Evolutionary conservation across 2,113 vertebrate genomes (phyloP).

Genomic region (Trematocara nigrifrons): DNA sequence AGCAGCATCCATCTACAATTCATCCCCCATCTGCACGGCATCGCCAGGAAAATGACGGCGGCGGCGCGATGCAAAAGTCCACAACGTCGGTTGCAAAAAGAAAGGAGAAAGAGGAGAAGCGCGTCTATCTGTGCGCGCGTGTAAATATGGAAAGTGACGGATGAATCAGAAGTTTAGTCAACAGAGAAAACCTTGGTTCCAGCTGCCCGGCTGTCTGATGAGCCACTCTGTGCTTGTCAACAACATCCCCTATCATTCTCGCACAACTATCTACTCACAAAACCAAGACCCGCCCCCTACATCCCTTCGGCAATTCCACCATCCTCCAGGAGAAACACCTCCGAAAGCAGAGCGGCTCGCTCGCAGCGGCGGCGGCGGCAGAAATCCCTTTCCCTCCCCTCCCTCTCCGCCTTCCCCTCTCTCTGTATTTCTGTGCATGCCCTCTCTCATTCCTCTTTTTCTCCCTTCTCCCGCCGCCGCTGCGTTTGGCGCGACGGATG

Average conservation of each 20-base stretch:
- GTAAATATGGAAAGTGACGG: constrained; percentile 30
- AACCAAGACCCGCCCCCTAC: constrained; percentile 55
- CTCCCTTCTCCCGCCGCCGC: background rate
- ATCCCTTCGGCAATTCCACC: constrained; percentile 46
- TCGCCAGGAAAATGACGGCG: background rate
- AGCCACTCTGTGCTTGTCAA: constrained; percentile 49
- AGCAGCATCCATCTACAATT: background rate
- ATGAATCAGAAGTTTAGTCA: constrained; percentile 61
- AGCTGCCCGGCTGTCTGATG: constrained; percentile 37
- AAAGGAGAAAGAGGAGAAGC: background rate
- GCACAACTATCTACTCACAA: constrained; percentile 55
- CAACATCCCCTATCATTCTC: constrained; percentile 46
- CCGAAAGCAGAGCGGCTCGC: constrained; percentile 18
- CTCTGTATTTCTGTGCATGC: constrained; percentile 15
- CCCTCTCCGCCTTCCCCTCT: background rate
- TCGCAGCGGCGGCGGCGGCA: background rate
- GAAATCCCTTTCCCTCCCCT: background rate
- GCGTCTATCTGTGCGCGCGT: background rate
- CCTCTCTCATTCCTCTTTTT: constrained; percentile 30
- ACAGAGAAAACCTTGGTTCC: constrained; percentile 17
- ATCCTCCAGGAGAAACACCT: constrained; percentile 49
- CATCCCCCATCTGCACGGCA: background rate
- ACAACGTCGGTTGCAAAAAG: background rate
- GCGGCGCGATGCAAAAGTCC: background rate
- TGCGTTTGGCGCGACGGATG: background rate